A percentile compares a stretch with the other conserved stretches of the same genome.
phyloP scores from a whole-genome alignment of 2,888 invertebrate genomes.

The Spilosoma lubricipeda region DNA sequence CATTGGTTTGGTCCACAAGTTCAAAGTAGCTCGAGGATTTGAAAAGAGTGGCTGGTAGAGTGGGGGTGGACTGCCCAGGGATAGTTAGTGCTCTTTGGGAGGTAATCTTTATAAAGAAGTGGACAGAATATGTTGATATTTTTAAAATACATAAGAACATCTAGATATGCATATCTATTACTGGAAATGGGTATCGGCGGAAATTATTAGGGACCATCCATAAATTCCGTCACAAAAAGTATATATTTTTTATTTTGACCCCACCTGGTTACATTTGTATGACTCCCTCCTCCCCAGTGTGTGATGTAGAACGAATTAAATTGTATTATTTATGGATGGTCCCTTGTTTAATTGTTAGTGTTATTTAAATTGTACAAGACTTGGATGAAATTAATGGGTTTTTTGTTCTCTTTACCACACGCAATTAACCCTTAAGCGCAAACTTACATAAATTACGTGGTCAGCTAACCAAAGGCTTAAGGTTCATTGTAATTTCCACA shows the following conservation, averaged over 20 bases:
- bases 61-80: too few species aligned
- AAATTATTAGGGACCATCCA: too few species aligned
- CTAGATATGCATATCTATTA: too few species aligned
- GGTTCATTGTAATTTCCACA: slow-evolving; percentile 25
- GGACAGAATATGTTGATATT: too few species aligned
- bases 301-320: neutral
- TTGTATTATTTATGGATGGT: neutral
- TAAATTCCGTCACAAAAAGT: neutral
- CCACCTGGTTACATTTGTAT: neutral
- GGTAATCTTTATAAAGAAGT: too few species aligned
- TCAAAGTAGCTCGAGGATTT: too few species aligned
- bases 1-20: too few species aligned
- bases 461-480: slow-evolving; percentile 24
- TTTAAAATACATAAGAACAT: too few species aligned
- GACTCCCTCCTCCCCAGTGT: neutral
- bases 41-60: too few species aligned
- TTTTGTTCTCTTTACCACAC: neutral
- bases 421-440: slow-evolving; percentile 4
- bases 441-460: neutral
- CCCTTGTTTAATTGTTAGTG: neutral
- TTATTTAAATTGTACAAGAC: neutral
- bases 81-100: too few species aligned
- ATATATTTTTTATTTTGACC: neutral
- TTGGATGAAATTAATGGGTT: neutral
- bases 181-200: too few species aligned